Conservation (phyloP, 1,140 invertebrate genomes). For the Drosophila gunungcola region DNA sequence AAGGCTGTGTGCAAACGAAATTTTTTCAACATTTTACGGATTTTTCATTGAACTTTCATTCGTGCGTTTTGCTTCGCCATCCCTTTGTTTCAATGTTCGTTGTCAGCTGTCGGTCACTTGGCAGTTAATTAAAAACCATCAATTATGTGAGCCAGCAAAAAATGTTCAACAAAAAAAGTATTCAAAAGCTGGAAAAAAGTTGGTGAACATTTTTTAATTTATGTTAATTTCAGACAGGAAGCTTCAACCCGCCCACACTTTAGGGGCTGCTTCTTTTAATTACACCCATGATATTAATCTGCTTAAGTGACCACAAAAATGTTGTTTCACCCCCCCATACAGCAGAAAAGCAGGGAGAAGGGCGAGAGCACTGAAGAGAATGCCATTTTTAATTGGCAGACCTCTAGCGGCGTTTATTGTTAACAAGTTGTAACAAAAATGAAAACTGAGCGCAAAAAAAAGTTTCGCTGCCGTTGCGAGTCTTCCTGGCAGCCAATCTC, state of each 20-base stretch:
- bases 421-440: constrained; percentile 69
- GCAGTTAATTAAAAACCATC: constrained; percentile 83
- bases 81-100: constrained; percentile 31
- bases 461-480: constrained; percentile 52
- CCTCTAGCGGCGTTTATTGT: constrained; percentile 74
- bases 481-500: constrained; percentile 43
- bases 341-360: background rate
- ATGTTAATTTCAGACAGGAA: constrained; percentile 71
- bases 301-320: constrained; percentile 84
- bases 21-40: constrained; percentile 32
- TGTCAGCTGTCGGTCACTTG: constrained; percentile 79
- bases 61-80: background rate
- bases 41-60: constrained; percentile 41
- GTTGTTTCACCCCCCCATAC: constrained; percentile 39
- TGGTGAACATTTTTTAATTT: constrained; percentile 74
- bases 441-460: constrained; percentile 31
- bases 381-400: constrained; percentile 71
- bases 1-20: constrained; percentile 1
- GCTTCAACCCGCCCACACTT: constrained; percentile 35
- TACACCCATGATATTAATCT: constrained; percentile 83
- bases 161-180: constrained; percentile 18
- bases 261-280: constrained; percentile 73
- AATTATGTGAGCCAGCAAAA: constrained; percentile 68
- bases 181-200: constrained; percentile 55
- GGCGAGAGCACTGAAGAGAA: constrained; percentile 1